Evolutionary conservation across 2,888 invertebrate genomes (phyloP), one percentile per base, ranked within the genome.

Genomic region (Pyrochroa serraticornis): DNA sequence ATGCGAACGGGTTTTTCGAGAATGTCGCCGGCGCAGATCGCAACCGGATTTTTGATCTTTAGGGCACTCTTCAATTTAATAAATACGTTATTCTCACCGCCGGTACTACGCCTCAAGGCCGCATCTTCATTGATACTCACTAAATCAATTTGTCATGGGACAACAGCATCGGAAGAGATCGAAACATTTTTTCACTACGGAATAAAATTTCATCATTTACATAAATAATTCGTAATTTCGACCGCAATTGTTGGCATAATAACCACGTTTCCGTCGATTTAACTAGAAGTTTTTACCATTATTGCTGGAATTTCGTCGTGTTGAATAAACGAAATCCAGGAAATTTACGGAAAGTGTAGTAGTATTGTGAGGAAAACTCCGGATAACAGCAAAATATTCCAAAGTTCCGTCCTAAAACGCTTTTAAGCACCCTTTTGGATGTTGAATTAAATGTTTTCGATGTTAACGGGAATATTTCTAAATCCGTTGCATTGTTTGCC

Each of bases 141-240:
- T 39, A 41, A 64, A 64, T 64, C 64, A 60, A 64, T 62, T 64
- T 56, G 62, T 62, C 64, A 64, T 62, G 62, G 62, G 62, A 60
- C 51, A 50, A 41, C 42, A 43, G 34, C 43, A 42, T 48, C 48
- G 35, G 43, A 31, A 48, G 36, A 34, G 42, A 53, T 42, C 45
- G 45, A 52, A 52, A 45, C 33, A 37, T 32, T 38, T 52, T 44
- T 52, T 41, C 35, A 6, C 12, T 9, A 46, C 34, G 43, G 45
- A 41, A 56, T 50, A 35, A 44, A 55, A 44, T 48, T 49, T 44
- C 48, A 56, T 53, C 41, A 47, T 56, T 56, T 56, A 50, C 49
- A 44, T 49, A 49, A 55, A 55, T 56, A 56, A 56, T 44, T 41
- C 50, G 38, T 50, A 56, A 50, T 46, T 46, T 50, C 45, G 50